Conservation (phyloP, 2,888 invertebrate species). For the Corbicula japonica region DNA sequence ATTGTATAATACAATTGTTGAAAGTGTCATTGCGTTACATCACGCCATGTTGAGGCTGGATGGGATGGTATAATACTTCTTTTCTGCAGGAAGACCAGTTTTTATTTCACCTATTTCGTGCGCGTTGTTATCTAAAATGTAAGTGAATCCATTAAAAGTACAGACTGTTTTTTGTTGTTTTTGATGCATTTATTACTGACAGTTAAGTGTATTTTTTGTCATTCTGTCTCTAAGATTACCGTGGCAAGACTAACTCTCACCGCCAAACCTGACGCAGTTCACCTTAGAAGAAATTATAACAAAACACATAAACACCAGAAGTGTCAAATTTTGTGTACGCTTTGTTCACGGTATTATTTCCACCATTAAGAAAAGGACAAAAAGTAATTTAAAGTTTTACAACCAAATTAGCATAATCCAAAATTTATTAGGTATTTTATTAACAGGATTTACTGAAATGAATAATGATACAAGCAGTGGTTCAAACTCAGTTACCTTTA, state of each 20-base stretch:
- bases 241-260: slow-evolving; percentile 7
- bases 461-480: slow-evolving; percentile 24
- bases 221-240: slow-evolving; percentile 15
- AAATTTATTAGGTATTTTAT: slow-evolving; percentile 56
- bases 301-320: slow-evolving; percentile 9
- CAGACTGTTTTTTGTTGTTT: slow-evolving; percentile 9
- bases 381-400: slow-evolving; percentile 25
- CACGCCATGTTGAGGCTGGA: no score
- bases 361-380: slow-evolving; percentile 30
- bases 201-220: slow-evolving; percentile 32
- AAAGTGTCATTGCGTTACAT: no score
- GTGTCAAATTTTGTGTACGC: slow-evolving; percentile 5
- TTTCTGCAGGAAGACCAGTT: slow-evolving; percentile 4
- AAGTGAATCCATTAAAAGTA: no score
- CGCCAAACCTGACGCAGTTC: neutral
- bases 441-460: slow-evolving; percentile 43
- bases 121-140: slow-evolving; percentile 6
- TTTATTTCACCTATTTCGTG: slow-evolving; percentile 20
- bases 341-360: slow-evolving; percentile 24
- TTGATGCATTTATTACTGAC: slow-evolving; percentile 45
- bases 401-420: slow-evolving; percentile 58
- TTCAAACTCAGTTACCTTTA: slow-evolving; percentile 24
- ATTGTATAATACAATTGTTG: no score
- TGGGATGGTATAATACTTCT: no score
- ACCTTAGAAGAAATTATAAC: neutral